Conservation (phyloP, 1,140 invertebrate species). For the Lutraria rhynchaena region DNA sequence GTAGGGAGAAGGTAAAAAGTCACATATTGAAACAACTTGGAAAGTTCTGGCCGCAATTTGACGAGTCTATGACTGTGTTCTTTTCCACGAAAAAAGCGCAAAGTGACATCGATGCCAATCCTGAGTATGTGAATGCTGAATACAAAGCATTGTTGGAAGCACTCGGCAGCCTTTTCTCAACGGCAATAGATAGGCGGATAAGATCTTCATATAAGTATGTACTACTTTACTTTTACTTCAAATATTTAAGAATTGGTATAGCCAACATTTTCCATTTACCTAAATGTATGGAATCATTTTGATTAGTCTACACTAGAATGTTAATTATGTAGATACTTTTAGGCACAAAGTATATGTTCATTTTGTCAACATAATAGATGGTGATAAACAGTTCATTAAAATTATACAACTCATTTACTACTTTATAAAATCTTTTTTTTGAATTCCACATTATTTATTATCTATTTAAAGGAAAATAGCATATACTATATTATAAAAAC, state of each 20-base stretch:
- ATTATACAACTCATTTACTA: too few relatives aligned
- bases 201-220: conserved; percentile 66
- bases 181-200: conserved; percentile 49
- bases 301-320: too few relatives aligned
- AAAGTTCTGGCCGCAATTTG: conserved; percentile 67
- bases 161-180: conserved; percentile 57
- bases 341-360: too few relatives aligned
- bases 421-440: too few relatives aligned
- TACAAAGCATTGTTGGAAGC: conserved; percentile 56
- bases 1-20: conserved; percentile 58
- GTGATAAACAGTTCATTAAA: too few relatives aligned
- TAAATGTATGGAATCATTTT: too few relatives aligned
- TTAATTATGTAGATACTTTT: too few relatives aligned
- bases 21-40: conserved; percentile 63
- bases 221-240: too few relatives aligned
- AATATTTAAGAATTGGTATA: too few relatives aligned
- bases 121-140: conserved; percentile 44
- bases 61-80: conserved; percentile 57
- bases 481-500: background rate
- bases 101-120: conserved; percentile 47
- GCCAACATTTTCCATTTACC: too few relatives aligned
- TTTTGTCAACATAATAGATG: too few relatives aligned
- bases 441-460: too few relatives aligned
- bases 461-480: background rate
- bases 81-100: conserved; percentile 64